A percentile compares a stretch with the other conserved stretches of the same genome.
phyloP scores from a whole-genome alignment of 30 jellyfish, hydroid and myxozoan genomes.

The Pelagia noctiluca region DNA sequence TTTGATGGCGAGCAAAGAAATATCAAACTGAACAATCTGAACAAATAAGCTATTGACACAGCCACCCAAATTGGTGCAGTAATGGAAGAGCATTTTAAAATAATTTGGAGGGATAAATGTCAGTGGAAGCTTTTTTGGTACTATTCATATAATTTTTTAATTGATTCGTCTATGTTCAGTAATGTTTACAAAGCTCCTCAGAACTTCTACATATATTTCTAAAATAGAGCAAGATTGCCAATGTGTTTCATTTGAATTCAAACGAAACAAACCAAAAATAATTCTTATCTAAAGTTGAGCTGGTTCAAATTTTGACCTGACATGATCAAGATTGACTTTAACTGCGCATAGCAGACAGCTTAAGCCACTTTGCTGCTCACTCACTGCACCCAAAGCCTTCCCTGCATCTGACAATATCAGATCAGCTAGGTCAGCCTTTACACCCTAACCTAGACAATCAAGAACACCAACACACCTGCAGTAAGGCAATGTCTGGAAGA shows the following conservation, averaged over 20 bases:
- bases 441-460: neutral
- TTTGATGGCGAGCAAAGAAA: neutral
- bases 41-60: too few species aligned
- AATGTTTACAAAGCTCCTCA: neutral
- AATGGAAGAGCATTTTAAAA: neutral
- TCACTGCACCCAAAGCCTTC: too few species aligned
- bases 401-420: neutral
- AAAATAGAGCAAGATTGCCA: too few species aligned
- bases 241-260: neutral
- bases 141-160: too few species aligned
- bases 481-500: slow-evolving; percentile 65
- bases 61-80: neutral
- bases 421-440: neutral
- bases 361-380: neutral
- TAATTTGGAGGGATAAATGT: neutral
- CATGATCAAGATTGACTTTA: neutral
- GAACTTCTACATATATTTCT: neutral
- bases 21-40: too few species aligned
- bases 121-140: too few species aligned
- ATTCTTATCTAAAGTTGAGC: neutral
- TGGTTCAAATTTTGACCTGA: neutral
- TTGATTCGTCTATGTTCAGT: too few species aligned
- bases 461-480: slow-evolving; percentile 51
- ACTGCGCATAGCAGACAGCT: neutral
- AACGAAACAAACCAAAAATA: too few species aligned